These are phyloP conservation scores for Emydura subglobosa DNA, from an alignment of 2,113 vertebrate species.

Conservation along the genomic window DNA sequence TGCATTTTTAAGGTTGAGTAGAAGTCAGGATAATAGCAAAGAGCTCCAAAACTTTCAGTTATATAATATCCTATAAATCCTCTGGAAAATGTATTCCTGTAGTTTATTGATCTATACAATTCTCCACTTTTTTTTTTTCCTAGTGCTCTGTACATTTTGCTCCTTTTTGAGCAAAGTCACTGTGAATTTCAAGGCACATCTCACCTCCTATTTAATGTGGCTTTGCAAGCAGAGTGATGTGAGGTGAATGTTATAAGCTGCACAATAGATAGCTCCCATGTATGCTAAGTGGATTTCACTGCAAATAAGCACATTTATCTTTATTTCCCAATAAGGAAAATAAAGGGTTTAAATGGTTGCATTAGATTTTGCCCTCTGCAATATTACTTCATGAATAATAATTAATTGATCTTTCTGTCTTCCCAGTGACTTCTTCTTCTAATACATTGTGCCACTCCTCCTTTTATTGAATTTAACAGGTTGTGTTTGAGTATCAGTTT, in stretches of 20 bases:
- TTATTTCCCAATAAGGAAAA: constrained; percentile 21
- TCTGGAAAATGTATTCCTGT: background rate
- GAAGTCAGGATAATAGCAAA: background rate
- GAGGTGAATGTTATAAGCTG: background rate
- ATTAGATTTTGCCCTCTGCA: constrained; percentile 14
- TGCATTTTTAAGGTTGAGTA: background rate
- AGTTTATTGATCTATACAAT: background rate
- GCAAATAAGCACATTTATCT: constrained; percentile 20
- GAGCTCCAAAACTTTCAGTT: background rate
- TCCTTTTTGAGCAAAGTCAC: background rate
- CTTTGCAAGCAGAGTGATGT: background rate
- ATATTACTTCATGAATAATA: constrained; percentile 30
- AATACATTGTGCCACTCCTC: constrained; percentile 1
- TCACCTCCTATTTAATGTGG: background rate
- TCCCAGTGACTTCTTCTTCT: background rate
- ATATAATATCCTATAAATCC: background rate
- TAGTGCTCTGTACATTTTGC: background rate
- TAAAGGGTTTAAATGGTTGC: constrained; percentile 21
- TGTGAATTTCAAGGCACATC: background rate
- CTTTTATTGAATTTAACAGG: background rate
- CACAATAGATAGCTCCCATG: background rate
- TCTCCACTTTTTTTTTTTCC: background rate
- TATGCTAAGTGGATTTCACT: constrained; percentile 15
- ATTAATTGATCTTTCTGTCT: constrained; percentile 16
- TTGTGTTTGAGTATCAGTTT: background rate